These are phyloP conservation scores for Drosophila mayaguana DNA, from an alignment of 2,888 invertebrate genomes.

Conservation along the genomic window DNA sequence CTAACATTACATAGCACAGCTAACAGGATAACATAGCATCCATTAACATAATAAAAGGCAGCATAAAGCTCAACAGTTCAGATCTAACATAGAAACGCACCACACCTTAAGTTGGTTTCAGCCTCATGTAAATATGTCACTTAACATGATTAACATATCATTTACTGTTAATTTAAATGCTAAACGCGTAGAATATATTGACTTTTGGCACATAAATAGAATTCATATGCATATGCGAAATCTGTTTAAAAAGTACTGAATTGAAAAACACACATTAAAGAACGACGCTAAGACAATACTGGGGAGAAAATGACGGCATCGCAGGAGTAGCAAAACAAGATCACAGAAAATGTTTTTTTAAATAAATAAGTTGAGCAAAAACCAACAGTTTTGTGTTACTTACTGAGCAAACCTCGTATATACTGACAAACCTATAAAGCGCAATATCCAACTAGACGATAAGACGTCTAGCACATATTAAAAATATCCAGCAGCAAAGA, in stretches of 20 bases:
- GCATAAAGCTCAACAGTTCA: too few species aligned
- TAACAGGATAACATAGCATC: not conserved
- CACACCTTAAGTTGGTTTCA: not conserved
- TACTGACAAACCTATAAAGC: not conserved
- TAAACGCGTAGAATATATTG: not conserved
- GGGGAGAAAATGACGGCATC: too few species aligned
- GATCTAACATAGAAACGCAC: not conserved
- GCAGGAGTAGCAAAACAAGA: too few species aligned
- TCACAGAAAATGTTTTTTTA: too few species aligned
- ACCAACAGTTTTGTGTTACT: not conserved
- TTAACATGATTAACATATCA: too few species aligned
- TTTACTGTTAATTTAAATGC: too few species aligned
- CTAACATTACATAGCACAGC: not conserved
- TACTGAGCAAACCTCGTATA: not conserved
- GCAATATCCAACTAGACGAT: constrained; percentile 17
- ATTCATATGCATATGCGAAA: not conserved
- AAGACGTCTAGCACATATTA: constrained; percentile 34
- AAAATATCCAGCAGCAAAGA: constrained; percentile 18
- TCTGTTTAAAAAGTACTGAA: not conserved
- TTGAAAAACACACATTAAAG: too few species aligned
- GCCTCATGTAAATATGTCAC: not conserved
- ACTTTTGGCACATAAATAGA: not conserved
- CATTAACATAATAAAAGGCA: not conserved
- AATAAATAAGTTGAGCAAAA: too few species aligned
- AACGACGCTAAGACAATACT: too few species aligned